Evolutionary conservation across 2,888 invertebrate genomes (phyloP).

Genomic region (Platerodrilus igneus): DNA sequence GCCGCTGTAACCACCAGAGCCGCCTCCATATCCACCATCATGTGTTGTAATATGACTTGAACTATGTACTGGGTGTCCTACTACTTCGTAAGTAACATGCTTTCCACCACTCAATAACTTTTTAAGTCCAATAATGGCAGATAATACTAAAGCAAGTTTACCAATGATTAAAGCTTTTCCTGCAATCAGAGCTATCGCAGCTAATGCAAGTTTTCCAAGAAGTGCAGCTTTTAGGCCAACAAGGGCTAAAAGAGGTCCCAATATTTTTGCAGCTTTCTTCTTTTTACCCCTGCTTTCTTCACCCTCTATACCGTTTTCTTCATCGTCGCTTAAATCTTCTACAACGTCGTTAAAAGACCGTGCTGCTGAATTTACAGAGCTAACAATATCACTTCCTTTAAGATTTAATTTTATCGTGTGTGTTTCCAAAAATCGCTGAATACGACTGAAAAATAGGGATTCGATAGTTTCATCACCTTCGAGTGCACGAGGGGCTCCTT

Average conservation of each 20-base stretch:
- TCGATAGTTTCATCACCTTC: conserved; percentile 63
- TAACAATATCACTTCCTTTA: conserved; percentile 78
- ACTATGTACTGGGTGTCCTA: conserved; percentile 77
- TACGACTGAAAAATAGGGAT: conserved; percentile 59
- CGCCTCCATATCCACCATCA: conserved; percentile 55
- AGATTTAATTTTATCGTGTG: conserved; percentile 81
- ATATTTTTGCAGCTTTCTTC: conserved; percentile 74
- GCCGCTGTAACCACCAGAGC: conserved; percentile 50
- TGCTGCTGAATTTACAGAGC: conserved; percentile 73
- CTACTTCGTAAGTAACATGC: conserved; percentile 84
- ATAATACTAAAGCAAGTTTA: conserved; percentile 77
- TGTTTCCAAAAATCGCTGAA: conserved; percentile 71
- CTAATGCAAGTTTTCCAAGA: conserved; percentile 70
- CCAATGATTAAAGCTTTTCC: conserved; percentile 81
- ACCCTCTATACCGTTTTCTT: conserved; percentile 52
- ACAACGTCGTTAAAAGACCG: conserved; percentile 73
- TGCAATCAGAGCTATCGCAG: conserved; percentile 78
- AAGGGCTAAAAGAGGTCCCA: conserved; percentile 72
- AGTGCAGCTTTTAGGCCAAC: conserved; percentile 76
- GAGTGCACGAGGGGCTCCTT: conserved; percentile 73
- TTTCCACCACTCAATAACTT: conserved; percentile 73
- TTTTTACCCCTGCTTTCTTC: conserved; percentile 73
- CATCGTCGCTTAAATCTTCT: conserved; percentile 59
- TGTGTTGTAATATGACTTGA: conserved; percentile 66
- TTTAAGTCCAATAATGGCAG: conserved; percentile 79